Evolutionary conservation across 1,140 invertebrate genomes (phyloP).

Genomic region (Tetramorium parvispinum): DNA sequence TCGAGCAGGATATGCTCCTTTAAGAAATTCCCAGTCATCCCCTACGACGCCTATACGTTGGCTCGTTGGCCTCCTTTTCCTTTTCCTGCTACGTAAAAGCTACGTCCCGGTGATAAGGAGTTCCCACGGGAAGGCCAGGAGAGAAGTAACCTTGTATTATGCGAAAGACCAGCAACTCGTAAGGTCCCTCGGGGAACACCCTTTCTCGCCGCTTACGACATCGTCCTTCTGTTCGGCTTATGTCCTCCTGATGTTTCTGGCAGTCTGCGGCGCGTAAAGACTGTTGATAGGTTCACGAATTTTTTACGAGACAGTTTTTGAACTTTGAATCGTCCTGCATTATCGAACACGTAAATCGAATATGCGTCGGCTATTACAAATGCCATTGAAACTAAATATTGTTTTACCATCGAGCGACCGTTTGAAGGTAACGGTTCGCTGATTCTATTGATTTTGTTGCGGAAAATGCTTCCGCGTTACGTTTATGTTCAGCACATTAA

Average conservation of each 20-base stretch:
- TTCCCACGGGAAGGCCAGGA: constrained; percentile 38
- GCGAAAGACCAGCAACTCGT: constrained; percentile 58
- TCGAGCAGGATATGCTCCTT: constrained; percentile 18
- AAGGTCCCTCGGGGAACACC: constrained; percentile 47
- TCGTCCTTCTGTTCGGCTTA: constrained; percentile 53
- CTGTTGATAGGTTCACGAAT: constrained; percentile 28
- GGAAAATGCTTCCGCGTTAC: not conserved
- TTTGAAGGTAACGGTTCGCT: not conserved
- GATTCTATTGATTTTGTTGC: constrained; percentile 16
- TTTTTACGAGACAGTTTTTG: constrained; percentile 27
- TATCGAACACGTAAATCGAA: constrained; percentile 1
- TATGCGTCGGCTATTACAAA: not conserved
- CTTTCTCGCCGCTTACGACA: constrained; percentile 53
- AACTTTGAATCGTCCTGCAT: not conserved
- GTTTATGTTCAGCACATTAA: not conserved
- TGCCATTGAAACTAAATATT: not conserved
- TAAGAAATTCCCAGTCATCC: constrained; percentile 28
- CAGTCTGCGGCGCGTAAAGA: not conserved
- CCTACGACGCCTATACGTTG: constrained; percentile 16
- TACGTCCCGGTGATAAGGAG: constrained; percentile 63
- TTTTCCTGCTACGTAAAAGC: constrained; percentile 45
- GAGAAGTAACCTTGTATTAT: constrained; percentile 65
- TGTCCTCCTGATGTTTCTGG: constrained; percentile 16
- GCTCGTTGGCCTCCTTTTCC: constrained; percentile 45
- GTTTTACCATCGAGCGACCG: not conserved